Evolutionary conservation across 2,888 invertebrate genomes (phyloP), one percentile per base, ranked within the genome.

Genomic region (Meiosimyza platycephala): DNA sequence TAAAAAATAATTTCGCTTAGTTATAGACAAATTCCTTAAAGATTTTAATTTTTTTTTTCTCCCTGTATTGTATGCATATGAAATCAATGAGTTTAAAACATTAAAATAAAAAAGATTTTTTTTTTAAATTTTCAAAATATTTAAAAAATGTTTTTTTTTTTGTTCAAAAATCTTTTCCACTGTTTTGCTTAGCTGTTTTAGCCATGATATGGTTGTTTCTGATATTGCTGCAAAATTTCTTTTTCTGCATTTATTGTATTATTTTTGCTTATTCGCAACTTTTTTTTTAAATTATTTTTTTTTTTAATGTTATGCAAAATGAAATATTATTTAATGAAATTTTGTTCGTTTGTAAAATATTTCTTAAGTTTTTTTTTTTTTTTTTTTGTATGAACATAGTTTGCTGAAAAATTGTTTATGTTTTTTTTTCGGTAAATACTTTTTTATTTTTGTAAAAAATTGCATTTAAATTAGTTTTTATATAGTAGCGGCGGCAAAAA

Each of bases 141-240:
- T 15, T 63, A 6, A 18, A 70, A 70, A 70, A 69, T 33, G 11
- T 70, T 70, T 16, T 62, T 52, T 2, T 18, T 70, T 16, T 62
- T 52, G 0, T 18, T 63, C 47, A 16, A 40, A 40, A 40, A 40
- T 40, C 40, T 40, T 40, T 40, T 6, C 40, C 40, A 40, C 40
- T 40, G n/a, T 54, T 54, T 28, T 51, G 16, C 33, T 33, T 48
- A 15, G 12, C 7, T 55, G 63, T 54, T 4, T 75, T 67, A 75
- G 63, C 76, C 74, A 72, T 78, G 78, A 78, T 78, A 78, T 78
- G 78, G 77, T 78, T 77, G 78, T 78, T 78, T 78, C 77, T 78
- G 78, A 78, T 78, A 78, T 78, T 78, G 78, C 76, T 76, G 76
- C 75, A 78, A 74, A 73, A 70, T 67, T 75, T 18, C n/a, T 33